Evolutionary conservation across 2,797 vertebrate species (phyloP), one percentile per base, ranked within the genome.

Genomic region (Trichosurus vulpecula): DNA sequence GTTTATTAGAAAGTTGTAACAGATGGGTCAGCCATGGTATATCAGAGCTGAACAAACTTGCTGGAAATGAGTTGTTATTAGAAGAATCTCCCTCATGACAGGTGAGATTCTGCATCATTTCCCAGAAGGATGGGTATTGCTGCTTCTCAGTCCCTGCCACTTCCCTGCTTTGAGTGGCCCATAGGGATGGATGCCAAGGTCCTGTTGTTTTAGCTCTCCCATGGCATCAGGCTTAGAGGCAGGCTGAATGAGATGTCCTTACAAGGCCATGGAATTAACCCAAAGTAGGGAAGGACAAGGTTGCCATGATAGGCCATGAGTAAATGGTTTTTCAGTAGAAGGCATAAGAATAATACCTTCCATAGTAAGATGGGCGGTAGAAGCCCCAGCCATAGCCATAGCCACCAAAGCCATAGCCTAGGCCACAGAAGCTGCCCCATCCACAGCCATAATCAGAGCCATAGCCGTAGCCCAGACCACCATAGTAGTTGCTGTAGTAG

Each of bases 281-380:
- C 31, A 13, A 91, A 4, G n/a, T 35, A 91, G 54, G 54, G 12
- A 1, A 16, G 27, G 9, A 35, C 9, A 11, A 54, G 54, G 53
- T 41, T 81, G 3, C 54, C 30, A 8, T 58, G 4, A 8, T 0
- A n/a, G 61, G 13, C 4, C 74, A 47, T 6, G 0, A 22, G 14
- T 10, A 52, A 55, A 6, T 81, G 4, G 0, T 92, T 95, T 61
- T 87, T 97, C 89, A 95, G 27, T 92, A 95, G 89, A 90, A 96
- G 35, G 92, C 90, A 31, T 41, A 61, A 2, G 35, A 47, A 56
- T 87, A 95, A 0, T 91, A 94, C 47, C 96, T 94, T 74, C 90
- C 89, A 58, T 53, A 96, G 92, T 57, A 89, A n/a, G 51, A 95
- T 0, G 94, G 94, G 14, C 4, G 53, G 27, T 52, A 95, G 74